Evolutionary conservation across 2,888 invertebrate species (phyloP).

Genomic region (Conistra vaccinii): DNA sequence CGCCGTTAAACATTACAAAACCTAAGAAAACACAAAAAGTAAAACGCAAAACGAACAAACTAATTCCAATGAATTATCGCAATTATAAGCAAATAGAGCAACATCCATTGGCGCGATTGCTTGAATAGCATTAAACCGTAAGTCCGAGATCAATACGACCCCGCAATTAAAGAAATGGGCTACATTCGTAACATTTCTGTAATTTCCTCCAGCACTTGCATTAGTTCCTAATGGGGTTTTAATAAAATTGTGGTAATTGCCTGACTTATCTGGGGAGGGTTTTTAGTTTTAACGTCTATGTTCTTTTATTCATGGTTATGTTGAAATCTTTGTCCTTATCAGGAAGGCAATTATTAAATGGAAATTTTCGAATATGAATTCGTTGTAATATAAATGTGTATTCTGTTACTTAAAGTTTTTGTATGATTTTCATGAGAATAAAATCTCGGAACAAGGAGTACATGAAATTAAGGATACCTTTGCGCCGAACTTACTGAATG

Average conservation of each 20-base stretch:
- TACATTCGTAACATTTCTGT: slow-evolving; percentile 46
- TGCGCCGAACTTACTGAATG: background rate
- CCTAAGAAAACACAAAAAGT: background rate
- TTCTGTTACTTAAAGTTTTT: background rate
- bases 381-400: background rate
- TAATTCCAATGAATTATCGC: slow-evolving; percentile 43
- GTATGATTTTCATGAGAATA: background rate
- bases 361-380: background rate
- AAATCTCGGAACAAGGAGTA: background rate
- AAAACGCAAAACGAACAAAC: slow-evolving; percentile 8
- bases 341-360: background rate
- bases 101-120: slow-evolving; percentile 34
- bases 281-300: slow-evolving; percentile 9
- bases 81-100: slow-evolving; percentile 42
- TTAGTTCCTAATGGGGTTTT: slow-evolving; percentile 56
- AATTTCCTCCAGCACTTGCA: slow-evolving; percentile 41
- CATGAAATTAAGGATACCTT: background rate
- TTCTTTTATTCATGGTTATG: background rate
- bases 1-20: slow-evolving; percentile 4
- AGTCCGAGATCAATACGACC: slow-evolving; percentile 49
- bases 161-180: slow-evolving; percentile 62
- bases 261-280: slow-evolving; percentile 36
- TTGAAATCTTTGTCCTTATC: background rate
- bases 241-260: slow-evolving; percentile 57
- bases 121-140: slow-evolving; percentile 32